phyloP scores from a whole-genome alignment of 23 tunicate genomes.

The Styela clava region DNA sequence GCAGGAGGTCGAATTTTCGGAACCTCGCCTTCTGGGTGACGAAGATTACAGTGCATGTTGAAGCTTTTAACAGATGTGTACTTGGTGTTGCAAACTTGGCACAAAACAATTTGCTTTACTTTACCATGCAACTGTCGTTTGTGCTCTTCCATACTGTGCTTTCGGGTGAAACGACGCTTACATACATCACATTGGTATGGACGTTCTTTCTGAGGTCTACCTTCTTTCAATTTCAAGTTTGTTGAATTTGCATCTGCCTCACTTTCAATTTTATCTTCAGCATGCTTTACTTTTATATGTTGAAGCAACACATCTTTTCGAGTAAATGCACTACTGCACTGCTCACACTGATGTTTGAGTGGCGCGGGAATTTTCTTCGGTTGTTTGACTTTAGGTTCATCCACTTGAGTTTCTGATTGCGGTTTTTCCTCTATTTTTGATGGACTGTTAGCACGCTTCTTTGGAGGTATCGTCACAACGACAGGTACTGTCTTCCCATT shows the following conservation, averaged over 20 bases:
- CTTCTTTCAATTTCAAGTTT: too few species aligned
- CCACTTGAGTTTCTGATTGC: neutral
- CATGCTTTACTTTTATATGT: neutral
- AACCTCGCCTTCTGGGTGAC: neutral
- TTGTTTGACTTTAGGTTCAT: neutral
- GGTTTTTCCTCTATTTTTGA: neutral
- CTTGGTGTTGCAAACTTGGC: neutral
- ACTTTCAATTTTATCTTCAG: neutral
- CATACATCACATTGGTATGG: conserved; percentile 13
- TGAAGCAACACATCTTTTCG: neutral
- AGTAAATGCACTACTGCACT: neutral
- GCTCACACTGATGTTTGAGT: neutral
- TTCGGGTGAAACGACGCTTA: neutral
- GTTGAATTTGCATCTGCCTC: neutral
- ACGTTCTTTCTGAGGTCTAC: neutral
- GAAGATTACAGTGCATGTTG: neutral
- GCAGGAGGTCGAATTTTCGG: neutral
- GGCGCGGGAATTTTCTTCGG: neutral
- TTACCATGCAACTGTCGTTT: neutral
- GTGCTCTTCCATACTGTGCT: conserved; percentile 26
- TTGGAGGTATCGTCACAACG: too few species aligned
- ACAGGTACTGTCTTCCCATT: neutral
- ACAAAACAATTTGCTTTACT: neutral
- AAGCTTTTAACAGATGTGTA: conserved; percentile 5
- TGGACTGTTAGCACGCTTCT: too few species aligned